Base-by-base conservation (phyloP, 2,888 invertebrate species). In the Hypomecis punctinalis region DNA sequence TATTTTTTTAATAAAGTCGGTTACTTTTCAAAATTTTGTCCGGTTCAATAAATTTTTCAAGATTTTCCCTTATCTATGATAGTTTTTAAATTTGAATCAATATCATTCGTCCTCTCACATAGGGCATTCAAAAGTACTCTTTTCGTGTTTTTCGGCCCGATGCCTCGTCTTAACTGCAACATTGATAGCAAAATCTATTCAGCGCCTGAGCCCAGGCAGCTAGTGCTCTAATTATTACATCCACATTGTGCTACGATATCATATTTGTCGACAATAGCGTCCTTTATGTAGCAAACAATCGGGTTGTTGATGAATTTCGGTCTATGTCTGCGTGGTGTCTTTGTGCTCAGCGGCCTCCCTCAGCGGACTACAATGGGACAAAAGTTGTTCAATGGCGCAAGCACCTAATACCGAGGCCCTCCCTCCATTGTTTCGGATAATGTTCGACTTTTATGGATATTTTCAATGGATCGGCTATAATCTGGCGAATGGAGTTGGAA, bases 361-460 rank as follows among this genome's bases (percentile, higher is more conserved):
- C 86, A 86, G 85, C 90, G 92, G 92, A 90, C 92, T 89, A 91
- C 91, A 93, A 92, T 91, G 87, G 92, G 88, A 91, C 92, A 90
- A 91, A 93, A 93, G 90, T 93, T 92, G 91, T 91, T 92, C 89
- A 92, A 92, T 91, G 78, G 84, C 90, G 85, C 90, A 89, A 86
- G 91, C 91, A 91, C 91, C 92, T 92, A 93, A 92, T 91, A 89
- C 92, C 89, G 87, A 84, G 81, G 86, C 91, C 91, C 89, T 84
- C 91, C 86, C 88, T 81, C 90, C 88, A 86, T 93, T 92, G 92
- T 93, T 92, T 93, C 87, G 91, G 88, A 83, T 91, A 91, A 91
- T 92, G 91, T 92, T 92, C 91, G 89, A 93, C 91, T 93, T 93
- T 93, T 93, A 92, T 93, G 91, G 92, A 93, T 92, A 91, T 91